Evolutionary conservation across 2,113 vertebrate genomes (phyloP).

Genomic region (Brachirus orientalis): DNA sequence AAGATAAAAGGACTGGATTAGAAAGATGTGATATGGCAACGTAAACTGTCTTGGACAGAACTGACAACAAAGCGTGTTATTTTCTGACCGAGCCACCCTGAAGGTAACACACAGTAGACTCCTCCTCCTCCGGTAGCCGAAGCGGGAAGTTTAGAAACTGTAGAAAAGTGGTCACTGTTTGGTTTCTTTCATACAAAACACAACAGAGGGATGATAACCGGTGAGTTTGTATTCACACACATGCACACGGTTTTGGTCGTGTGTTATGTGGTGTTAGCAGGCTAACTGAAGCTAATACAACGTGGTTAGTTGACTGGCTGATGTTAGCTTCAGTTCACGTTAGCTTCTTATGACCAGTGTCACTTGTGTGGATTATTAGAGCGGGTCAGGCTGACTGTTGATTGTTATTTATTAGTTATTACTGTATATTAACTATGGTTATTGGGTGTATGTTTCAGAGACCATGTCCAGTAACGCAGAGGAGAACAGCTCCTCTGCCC

Average conservation of each 20-base stretch:
- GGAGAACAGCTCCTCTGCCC: constrained; percentile 15
- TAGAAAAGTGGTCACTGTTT: not conserved
- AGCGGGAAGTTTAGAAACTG: constrained; percentile 59
- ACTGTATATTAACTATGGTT: not conserved
- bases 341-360: not conserved
- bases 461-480: constrained; percentile 50
- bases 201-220: not conserved
- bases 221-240: constrained; percentile 8
- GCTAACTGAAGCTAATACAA: not conserved
- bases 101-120: constrained; percentile 39
- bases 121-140: constrained; percentile 3
- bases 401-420: no score
- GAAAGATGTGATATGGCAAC: no score
- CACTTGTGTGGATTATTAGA: not conserved
- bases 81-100: not conserved
- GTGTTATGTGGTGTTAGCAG: not conserved
- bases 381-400: no score
- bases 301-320: no score
- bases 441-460: not conserved
- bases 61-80: no score
- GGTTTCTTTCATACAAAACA: not conserved
- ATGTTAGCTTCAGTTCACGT: not conserved
- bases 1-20: no score
- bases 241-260: not conserved
- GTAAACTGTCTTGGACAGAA: no score